A percentile compares a stretch with the other conserved stretches of the same genome.
Evolutionary conservation across 2,797 vertebrate genomes (phyloP).

Genomic region (Anguilla megastoma): DNA sequence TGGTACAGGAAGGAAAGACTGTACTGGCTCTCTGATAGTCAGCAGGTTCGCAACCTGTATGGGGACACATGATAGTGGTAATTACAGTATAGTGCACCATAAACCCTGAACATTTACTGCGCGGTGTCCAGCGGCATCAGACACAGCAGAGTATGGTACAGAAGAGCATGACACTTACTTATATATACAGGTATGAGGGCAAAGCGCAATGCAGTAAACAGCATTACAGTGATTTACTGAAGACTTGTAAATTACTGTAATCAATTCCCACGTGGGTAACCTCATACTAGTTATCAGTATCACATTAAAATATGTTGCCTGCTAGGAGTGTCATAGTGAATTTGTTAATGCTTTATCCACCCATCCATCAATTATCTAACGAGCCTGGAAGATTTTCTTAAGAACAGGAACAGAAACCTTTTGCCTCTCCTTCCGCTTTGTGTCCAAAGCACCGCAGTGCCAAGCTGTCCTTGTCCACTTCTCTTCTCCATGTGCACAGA

Average conservation of each 20-base stretch:
- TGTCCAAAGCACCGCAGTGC: neutral
- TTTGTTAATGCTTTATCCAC: neutral
- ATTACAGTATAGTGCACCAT: slow-evolving; percentile 13
- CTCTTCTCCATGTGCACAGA: slow-evolving; percentile 37
- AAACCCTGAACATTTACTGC: neutral
- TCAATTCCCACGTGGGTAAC: neutral
- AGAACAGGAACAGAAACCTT: slow-evolving; percentile 43
- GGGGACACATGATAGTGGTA: slow-evolving; percentile 9
- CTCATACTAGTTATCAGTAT: neutral
- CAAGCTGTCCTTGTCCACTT: slow-evolving; percentile 20
- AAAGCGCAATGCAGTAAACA: neutral
- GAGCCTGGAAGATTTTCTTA: neutral
- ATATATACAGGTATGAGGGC: neutral
- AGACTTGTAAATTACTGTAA: neutral
- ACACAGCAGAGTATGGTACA: neutral
- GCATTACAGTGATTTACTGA: neutral
- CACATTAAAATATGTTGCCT: neutral
- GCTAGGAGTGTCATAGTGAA: neutral
- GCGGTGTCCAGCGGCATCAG: neutral
- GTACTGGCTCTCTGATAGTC: neutral
- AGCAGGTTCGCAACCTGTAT: slow-evolving; percentile 13
- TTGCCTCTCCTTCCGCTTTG: neutral
- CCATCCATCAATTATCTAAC: neutral
- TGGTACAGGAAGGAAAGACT: neutral
- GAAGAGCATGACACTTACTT: neutral